Evolutionary conservation across 2,113 vertebrate species (phyloP).

Genomic region (Rhabdomys dilectus): DNA sequence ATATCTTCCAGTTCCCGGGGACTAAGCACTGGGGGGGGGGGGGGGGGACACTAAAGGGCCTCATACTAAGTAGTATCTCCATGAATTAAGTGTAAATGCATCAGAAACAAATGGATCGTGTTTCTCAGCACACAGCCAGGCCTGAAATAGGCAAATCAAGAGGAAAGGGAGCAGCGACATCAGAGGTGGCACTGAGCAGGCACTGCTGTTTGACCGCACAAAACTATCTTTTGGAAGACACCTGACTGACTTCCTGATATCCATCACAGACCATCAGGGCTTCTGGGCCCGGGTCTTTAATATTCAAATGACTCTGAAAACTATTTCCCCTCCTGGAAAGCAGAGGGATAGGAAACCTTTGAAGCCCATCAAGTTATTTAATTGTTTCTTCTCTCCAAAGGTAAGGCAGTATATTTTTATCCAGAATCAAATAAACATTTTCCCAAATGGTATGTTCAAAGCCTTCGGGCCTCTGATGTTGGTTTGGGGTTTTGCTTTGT

Average conservation of each 20-base stretch:
- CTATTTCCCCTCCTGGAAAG: conserved; percentile 77
- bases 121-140: conserved; percentile 12
- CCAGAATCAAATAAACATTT: conserved; percentile 75
- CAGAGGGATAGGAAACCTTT: conserved; percentile 77
- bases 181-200: neutral
- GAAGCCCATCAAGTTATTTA: conserved; percentile 71
- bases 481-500: conserved; percentile 36
- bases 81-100: conserved; percentile 70
- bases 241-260: conserved; percentile 37
- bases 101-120: conserved; percentile 67
- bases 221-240: neutral
- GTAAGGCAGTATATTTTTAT: conserved; percentile 76
- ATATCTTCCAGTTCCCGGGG: conserved; percentile 11
- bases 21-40: neutral
- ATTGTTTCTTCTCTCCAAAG: conserved; percentile 67
- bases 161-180: neutral
- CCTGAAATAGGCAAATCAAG: neutral
- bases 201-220: neutral
- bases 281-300: conserved; percentile 56
- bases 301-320: conserved; percentile 71
- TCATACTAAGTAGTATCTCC: conserved; percentile 47
- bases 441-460: conserved; percentile 73
- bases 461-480: conserved; percentile 61
- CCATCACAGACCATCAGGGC: neutral
- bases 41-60: neutral